phyloP scores from a whole-genome alignment of 23 tunicate species.

The Pegea sp. region DNA sequence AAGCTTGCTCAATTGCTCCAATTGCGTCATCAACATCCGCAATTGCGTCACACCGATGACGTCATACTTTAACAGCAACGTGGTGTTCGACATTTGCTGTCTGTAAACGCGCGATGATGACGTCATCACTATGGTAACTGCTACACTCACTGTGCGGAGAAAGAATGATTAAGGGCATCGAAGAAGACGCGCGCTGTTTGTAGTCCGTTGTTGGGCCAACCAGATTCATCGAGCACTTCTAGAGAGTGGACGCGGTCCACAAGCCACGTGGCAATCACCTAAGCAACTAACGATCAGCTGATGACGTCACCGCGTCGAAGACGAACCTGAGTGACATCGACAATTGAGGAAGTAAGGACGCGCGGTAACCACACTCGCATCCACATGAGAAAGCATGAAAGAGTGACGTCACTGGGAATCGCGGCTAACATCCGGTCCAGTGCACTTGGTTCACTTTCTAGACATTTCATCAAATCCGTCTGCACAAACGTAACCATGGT shows the following conservation, averaged over 20 bases:
- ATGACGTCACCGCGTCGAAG: conserved; percentile 2
- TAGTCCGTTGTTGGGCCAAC: conserved; percentile 70
- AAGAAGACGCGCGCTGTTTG: conserved; percentile 56
- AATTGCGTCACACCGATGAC: conserved; percentile 22
- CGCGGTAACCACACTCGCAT: neutral
- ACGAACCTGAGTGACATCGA: no score
- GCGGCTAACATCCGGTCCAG: no score
- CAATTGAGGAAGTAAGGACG: no score
- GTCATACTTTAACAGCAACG: conserved; percentile 12
- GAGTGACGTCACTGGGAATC: no score
- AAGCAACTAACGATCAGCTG: neutral
- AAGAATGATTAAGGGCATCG: conserved; percentile 18
- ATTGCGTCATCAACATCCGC: conserved; percentile 22
- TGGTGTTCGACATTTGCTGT: conserved; percentile 19
- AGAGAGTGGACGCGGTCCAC: conserved; percentile 14
- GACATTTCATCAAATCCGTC: no score
- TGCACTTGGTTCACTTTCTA: no score
- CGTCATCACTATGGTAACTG: no score
- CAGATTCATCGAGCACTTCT: conserved; percentile 13
- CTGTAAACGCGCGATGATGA: conserved; percentile 4
- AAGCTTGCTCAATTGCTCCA: conserved; percentile 14
- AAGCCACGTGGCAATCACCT: conserved; percentile 50
- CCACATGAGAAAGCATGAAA: neutral
- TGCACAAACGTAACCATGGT: no score
- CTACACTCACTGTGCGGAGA: conserved; percentile 15